Conservation (phyloP, 2,113 vertebrate species). For the Meles meles region DNA sequence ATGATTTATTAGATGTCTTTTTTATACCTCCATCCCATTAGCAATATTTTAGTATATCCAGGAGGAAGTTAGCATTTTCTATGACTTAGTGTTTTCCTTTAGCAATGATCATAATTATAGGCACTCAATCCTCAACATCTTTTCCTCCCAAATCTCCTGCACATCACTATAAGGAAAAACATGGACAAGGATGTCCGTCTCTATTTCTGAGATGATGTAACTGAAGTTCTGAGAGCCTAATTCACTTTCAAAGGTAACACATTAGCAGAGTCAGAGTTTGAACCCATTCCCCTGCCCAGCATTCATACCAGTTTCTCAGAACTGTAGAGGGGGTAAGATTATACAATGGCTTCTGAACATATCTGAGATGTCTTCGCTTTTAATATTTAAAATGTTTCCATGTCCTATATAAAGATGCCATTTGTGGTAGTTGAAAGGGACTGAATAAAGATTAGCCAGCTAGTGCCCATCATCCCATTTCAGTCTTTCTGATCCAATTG, state of each 20-base stretch:
- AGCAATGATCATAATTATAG: background rate
- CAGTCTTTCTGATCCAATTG: background rate
- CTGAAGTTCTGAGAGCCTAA: background rate
- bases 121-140: background rate
- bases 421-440: background rate
- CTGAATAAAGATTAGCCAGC: background rate
- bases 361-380: background rate
- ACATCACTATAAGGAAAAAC: background rate
- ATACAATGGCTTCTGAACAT: background rate
- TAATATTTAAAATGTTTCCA: background rate
- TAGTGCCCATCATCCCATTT: background rate
- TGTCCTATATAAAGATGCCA: background rate
- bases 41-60: background rate
- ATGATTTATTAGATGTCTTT: background rate
- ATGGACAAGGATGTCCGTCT: background rate
- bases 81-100: background rate
- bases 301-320: background rate
- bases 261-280: background rate
- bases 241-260: background rate
- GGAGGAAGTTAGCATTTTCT: background rate
- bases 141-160: background rate
- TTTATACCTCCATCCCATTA: background rate
- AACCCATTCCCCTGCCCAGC: background rate
- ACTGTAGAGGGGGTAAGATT: background rate
- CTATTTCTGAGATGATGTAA: background rate